phyloP scores from a whole-genome alignment of 2,113 vertebrate species.

The Stercorarius parasiticus region DNA sequence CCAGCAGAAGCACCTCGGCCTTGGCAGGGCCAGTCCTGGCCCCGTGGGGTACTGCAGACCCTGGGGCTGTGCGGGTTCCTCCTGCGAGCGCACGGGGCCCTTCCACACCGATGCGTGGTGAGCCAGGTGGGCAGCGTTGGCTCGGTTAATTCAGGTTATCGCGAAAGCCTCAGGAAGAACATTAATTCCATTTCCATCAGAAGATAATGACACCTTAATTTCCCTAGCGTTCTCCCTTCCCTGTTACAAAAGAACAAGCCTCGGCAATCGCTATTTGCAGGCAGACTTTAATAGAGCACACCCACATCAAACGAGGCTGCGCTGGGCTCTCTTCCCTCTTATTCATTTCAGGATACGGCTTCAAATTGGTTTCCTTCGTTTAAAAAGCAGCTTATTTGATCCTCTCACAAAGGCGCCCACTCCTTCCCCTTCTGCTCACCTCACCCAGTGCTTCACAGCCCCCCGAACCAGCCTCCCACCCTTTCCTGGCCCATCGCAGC shows the following conservation, averaged over 20 bases:
- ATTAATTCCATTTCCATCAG: background rate
- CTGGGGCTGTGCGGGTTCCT: rapidly evolving
- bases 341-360: background rate
- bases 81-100: background rate
- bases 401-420: background rate
- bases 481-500: background rate
- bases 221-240: background rate
- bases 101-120: rapidly evolving
- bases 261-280: background rate
- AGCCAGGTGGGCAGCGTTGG: background rate
- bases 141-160: background rate
- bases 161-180: background rate
- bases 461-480: background rate
- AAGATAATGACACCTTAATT: background rate
- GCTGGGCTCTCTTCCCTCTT: background rate
- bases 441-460: background rate
- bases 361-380: background rate
- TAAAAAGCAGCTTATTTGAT: background rate
- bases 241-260: background rate
- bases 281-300: background rate
- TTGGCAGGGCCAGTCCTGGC: background rate
- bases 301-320: background rate
- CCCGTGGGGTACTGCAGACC: background rate
- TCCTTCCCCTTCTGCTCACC: background rate
- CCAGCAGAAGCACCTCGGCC: background rate